These are phyloP conservation scores for Heliconius hermathena DNA, from an alignment of 1,140 invertebrate genomes.

Conservation along the genomic window DNA sequence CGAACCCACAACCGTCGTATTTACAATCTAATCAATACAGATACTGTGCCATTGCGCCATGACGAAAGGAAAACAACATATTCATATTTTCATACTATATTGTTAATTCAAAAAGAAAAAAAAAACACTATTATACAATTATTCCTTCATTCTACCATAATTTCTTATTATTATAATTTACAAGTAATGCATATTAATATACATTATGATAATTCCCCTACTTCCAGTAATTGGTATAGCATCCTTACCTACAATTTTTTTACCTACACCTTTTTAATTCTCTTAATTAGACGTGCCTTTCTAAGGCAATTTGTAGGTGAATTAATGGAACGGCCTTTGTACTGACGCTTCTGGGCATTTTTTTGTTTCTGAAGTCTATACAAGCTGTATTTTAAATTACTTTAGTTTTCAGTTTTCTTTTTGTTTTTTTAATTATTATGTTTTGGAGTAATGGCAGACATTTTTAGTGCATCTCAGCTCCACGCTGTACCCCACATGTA, in stretches of 20 bases:
- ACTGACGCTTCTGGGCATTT: conserved; percentile 8
- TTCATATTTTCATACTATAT: too few relatives aligned
- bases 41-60: too few relatives aligned
- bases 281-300: conserved; percentile 27
- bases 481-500: not conserved
- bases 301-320: conserved; percentile 25
- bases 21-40: too few relatives aligned
- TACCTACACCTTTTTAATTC: conserved; percentile 11
- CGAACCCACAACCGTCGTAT: too few relatives aligned
- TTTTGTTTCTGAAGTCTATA: conserved; percentile 7
- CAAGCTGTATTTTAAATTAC: conserved; percentile 10
- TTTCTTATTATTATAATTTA: not conserved
- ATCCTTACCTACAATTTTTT: not conserved
- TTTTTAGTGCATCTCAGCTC: not conserved
- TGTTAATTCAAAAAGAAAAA: too few relatives aligned
- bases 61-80: too few relatives aligned
- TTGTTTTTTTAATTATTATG: not conserved
- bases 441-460: not conserved
- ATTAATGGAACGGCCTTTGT: conserved; percentile 24
- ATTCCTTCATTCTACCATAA: not conserved
- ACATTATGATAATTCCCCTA: conserved; percentile 6
- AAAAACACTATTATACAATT: not conserved
- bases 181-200: not conserved
- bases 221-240: conserved; percentile 8
- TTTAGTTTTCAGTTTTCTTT: not conserved